Conservation (phyloP, 2,888 invertebrate genomes). For the Tinea pellionella region DNA sequence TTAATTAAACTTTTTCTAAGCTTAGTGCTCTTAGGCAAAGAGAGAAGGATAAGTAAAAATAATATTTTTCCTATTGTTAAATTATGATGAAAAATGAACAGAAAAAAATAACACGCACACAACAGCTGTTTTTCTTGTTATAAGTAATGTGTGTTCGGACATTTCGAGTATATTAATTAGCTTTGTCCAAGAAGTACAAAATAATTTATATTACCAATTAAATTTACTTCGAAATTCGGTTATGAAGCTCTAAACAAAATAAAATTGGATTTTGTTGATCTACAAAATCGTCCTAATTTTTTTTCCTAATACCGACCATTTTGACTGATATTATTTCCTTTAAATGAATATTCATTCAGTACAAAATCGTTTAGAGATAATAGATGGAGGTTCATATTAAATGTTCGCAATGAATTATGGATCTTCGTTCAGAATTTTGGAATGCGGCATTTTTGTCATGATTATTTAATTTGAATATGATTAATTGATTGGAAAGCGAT, state of each 20-base stretch:
- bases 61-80: too few species aligned
- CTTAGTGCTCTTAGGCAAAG: too few species aligned
- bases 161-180: too few species aligned
- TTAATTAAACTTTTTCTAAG: too few species aligned
- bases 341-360: constrained; percentile 66
- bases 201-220: too few species aligned
- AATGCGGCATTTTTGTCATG: constrained; percentile 31
- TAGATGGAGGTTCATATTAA: constrained; percentile 61
- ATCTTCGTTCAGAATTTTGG: constrained; percentile 42
- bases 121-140: too few species aligned
- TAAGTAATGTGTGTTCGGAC: too few species aligned
- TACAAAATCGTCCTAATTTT: constrained; percentile 43
- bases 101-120: too few species aligned
- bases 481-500: constrained; percentile 23
- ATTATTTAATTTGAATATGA: constrained; percentile 30
- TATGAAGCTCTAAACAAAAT: background rate
- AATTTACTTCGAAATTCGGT: too few species aligned
- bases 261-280: constrained; percentile 27
- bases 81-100: too few species aligned
- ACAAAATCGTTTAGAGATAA: constrained; percentile 66
- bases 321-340: constrained; percentile 55
- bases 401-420: constrained; percentile 50
- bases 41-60: too few species aligned
- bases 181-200: too few species aligned
- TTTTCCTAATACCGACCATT: constrained; percentile 53